Base-by-base conservation (phyloP, 2,888 invertebrate species). In the Lucinisca nassula region DNA sequence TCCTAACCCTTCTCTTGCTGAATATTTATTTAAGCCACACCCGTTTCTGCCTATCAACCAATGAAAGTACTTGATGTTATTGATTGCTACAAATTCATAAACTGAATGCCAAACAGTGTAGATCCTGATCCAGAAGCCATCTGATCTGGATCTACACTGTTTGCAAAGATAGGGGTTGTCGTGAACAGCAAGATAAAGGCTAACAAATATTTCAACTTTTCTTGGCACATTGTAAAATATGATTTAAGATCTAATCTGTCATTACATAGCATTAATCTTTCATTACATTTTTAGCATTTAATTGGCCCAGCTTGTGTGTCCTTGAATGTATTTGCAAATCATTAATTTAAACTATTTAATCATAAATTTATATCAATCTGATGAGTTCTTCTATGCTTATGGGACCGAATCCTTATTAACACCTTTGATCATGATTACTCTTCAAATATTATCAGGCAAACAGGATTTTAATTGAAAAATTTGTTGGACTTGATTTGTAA, bases 401-500 rank as follows among this genome's bases (percentile, higher is more conserved):
- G 61, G 61, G 61, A 61, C 61, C 55, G 27, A 30, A 61, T 30
- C 61, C 61, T 17, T 61, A 27, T 61, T 61, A 61, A 61, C 61
- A 30, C 61, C 61, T 27, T 61, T 61, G 30, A 61, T 61, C 61
- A 6, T 61, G 61, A 61, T 61, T 61, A 10, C 24, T 30, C 6
- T 30, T 21, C 6, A 61, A 17, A 61, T 61, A 61, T 17, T 27
- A 24, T 10, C 30, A 6, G 1, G 21, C 30, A 61, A 61, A 30
- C 21, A 30, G 24, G 30, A 27, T 30, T 3, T 61, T 61, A 61
- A 61, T 61, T 61, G n/a, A 30, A 61, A 61, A 61, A 61, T 27
- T 10, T 61, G 61, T 55, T 4, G 6, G 6, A 61, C 4, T 10
- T 61, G 6, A 61, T 27, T 61, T 2, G 6, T 61, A 61, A 61